Base-by-base conservation (phyloP, 1,140 invertebrate species). In the Pseudomyrmex gracilis region DNA sequence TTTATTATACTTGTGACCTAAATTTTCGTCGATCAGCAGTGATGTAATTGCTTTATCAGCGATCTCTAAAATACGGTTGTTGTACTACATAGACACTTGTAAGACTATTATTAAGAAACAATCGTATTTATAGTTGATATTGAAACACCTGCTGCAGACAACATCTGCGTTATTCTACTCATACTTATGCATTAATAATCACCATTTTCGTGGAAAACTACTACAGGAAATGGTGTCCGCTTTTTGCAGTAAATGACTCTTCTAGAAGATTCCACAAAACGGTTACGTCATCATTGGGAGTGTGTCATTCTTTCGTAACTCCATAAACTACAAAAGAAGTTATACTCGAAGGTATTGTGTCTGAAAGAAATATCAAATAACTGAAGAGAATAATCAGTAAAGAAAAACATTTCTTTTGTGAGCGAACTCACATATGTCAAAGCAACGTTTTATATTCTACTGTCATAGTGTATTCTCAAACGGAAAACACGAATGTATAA, bases 131-230 rank as follows among this genome's bases (percentile, higher is more conserved):
- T 12, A 22, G 53, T 66, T 9, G n/a, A n/a, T n/a, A 70, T 34
- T 71, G 64, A 71, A 60, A 60, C 53, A 58, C n/a, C 12, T 60
- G 43, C 1, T 58, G 34, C 34, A 34, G 45, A 43, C 57, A 49
- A 58, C 53, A 20, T 45, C 17, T 70, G 43, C 34, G 57, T 20
- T 12, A 70, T 60, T 80, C 64, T 58, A 17, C 43, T 49, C 5
- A 78, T 53, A 70, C 15, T 78, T 49, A 47, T 24, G 7, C 43
- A 71, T 80, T 49, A 80, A 80, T 80, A 71, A 20, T 71, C 20
- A 60, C 34, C 58, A 71, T 71, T 80, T 71, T 71, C 76, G 43
- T 34, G 76, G 66, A 80, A 80, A 49, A 57, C 43, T 71, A 57
- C 43, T 71, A 60, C 76, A 58, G 53, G 66, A 80, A 70, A 49